A percentile compares a stretch with the other conserved stretches of the same genome.
Conservation (phyloP, 2,888 invertebrate species). For the Neoitamus cyanurus region DNA sequence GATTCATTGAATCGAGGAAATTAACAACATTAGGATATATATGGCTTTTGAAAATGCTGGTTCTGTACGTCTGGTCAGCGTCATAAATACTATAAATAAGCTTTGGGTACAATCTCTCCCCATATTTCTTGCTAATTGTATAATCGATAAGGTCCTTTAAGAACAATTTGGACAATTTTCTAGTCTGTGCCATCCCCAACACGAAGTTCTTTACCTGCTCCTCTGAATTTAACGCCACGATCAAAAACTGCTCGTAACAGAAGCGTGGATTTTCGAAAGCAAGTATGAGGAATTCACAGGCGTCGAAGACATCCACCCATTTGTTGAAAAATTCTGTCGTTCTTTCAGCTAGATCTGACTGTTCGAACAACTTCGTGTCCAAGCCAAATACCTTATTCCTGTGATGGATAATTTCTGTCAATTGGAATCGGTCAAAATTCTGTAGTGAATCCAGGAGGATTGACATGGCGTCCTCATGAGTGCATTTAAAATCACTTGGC, state of each 20-base stretch:
- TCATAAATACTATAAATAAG: conserved; percentile 52
- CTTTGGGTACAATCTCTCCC: conserved; percentile 55
- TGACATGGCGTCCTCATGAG: conserved; percentile 52
- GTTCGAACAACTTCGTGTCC: conserved; percentile 8
- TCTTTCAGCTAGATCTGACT: conserved; percentile 52
- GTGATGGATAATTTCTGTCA: conserved; percentile 53
- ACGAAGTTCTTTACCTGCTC: conserved; percentile 55
- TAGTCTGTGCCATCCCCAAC: conserved; percentile 54
- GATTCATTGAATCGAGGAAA: conserved; percentile 55
- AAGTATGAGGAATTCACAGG: conserved; percentile 56
- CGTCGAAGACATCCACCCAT: conserved; percentile 54
- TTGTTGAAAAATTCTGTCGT: conserved; percentile 59
- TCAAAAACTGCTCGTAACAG: conserved; percentile 58
- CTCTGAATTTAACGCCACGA: conserved; percentile 56
- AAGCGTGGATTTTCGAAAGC: conserved; percentile 57
- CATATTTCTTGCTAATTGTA: conserved; percentile 29
- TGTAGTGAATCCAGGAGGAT: conserved; percentile 55
- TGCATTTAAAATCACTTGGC: neutral
- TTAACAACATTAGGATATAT: conserved; percentile 57
- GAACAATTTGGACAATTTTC: conserved; percentile 56
- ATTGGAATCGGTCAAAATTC: conserved; percentile 55
- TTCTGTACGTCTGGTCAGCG: conserved; percentile 51
- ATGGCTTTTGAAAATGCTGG: conserved; percentile 58
- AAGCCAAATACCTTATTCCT: conserved; percentile 55
- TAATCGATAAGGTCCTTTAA: conserved; percentile 54